Conservation (phyloP, 2,888 invertebrate genomes). For the Chydorus sphaericus region DNA sequence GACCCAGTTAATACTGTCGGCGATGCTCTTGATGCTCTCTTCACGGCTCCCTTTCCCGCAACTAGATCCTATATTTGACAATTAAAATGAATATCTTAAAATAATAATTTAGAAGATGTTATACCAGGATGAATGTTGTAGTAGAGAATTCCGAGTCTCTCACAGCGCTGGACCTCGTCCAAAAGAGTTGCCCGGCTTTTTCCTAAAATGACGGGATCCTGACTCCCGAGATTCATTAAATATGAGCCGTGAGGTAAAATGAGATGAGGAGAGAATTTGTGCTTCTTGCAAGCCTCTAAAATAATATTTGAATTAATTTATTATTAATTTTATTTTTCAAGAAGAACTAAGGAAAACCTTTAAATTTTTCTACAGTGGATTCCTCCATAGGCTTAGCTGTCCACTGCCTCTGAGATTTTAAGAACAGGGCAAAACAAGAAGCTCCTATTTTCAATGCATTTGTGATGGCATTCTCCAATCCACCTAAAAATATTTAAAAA, state of each 20-base stretch:
- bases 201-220: constrained; percentile 27
- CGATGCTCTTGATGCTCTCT: constrained; percentile 25
- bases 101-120: background rate
- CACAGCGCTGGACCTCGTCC: constrained; percentile 33
- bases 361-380: constrained; percentile 25
- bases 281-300: constrained; percentile 32
- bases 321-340: constrained; percentile 24
- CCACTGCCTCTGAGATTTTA: constrained; percentile 28
- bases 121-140: constrained; percentile 36
- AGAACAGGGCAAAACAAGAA: constrained; percentile 27
- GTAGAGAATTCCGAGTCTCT: constrained; percentile 30
- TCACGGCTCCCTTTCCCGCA: constrained; percentile 22
- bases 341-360: constrained; percentile 22
- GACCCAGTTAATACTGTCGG: constrained; percentile 27
- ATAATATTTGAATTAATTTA: constrained; percentile 31
- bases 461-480: constrained; percentile 26
- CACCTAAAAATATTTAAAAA: constrained; percentile 15
- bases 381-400: constrained; percentile 25
- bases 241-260: constrained; percentile 32
- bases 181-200: constrained; percentile 29
- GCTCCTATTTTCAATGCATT: constrained; percentile 27
- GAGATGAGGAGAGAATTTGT: constrained; percentile 24
- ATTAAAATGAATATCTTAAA: constrained; percentile 8
- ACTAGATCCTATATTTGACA: constrained; percentile 26
- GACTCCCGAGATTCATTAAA: constrained; percentile 33